Conservation (phyloP, 37 sponge, comb jelly and placozoan genomes). For the Cladorhizidae sp. region DNA sequence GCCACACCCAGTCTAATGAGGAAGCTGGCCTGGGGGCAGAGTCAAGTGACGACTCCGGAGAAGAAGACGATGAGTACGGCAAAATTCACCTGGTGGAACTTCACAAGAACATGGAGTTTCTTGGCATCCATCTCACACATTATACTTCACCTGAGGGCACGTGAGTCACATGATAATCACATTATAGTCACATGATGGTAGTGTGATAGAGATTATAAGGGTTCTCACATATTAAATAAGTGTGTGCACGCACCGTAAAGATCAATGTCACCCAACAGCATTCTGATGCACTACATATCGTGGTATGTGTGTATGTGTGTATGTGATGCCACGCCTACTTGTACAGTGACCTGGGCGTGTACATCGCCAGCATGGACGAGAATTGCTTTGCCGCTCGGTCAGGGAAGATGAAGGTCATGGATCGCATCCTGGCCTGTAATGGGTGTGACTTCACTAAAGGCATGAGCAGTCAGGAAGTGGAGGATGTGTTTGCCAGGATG, state of each 20-base stretch:
- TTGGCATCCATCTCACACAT: conserved; percentile 51
- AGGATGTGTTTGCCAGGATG: conserved; percentile 41
- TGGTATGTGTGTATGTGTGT: background rate
- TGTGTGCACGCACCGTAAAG: background rate
- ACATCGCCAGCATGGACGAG: conserved; percentile 52
- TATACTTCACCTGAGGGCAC: conserved; percentile 43
- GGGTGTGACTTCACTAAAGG: conserved; percentile 71
- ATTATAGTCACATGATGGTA: background rate
- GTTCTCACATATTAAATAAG: too few species aligned
- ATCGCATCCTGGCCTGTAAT: conserved; percentile 79
- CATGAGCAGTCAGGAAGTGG: conserved; percentile 3
- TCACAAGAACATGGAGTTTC: conserved; percentile 34
- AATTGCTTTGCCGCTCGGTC: conserved; percentile 56
- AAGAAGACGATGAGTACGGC: conserved; percentile 52
- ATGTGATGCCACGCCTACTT: background rate
- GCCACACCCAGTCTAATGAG: background rate
- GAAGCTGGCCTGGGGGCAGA: background rate
- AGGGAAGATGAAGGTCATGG: conserved; percentile 41
- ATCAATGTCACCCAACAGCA: background rate
- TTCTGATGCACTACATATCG: background rate
- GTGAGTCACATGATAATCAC: conserved; percentile 22
- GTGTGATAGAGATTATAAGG: background rate
- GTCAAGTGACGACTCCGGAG: conserved; percentile 13
- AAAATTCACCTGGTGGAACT: conserved; percentile 67
- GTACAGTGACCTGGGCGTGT: conserved; percentile 71